Base-by-base conservation (phyloP, 64 coral and sea anemone genomes). In the Exaiptasia diaphana region DNA sequence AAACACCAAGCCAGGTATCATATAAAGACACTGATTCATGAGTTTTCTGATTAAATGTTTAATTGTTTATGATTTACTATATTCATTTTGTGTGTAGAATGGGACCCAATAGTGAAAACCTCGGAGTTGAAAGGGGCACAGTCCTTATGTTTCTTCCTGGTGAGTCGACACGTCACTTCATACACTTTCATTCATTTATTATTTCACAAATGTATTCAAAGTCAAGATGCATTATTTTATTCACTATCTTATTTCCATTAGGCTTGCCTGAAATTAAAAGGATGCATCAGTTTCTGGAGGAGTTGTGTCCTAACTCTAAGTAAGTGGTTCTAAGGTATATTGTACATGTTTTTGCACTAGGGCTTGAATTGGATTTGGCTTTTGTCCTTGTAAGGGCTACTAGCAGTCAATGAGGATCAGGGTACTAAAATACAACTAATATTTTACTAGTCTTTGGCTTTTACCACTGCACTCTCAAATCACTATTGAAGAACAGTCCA, bases 391-490 rank as follows among this genome's bases (percentile, higher is more conserved):
- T n/a, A n/a, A n/a, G n/a, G n/a, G n/a, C n/a, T n/a, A n/a, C 30
- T 25, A 59, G 30, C 6, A 21, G 23, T 21, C 22, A 17, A 25
- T 21, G 23, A 5, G 30, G 44, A 25, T 43, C 12, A 18, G 40
- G n/a, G 18, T 58, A 4, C 17, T 41, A 71, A 30, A n/a, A 38
- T 18, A 31, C 52, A 53, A 28, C 7, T 14, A 1, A 58, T 22
- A 17, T 27, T 74, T 48, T 50, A 61, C 2, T 48, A 97, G 93
- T 36, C 50, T 97, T 20, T 90, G 76, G 71, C 43, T 90, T 34
- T 76, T 97, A 14, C 93, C 93, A 5, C 72, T 97, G 55, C 93
- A 97, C 83, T 97, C 93, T 17, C 71, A 77, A 87, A 91, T 97
- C 41, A 97, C 93, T 31, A 91, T 67, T 64, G 77, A 83, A 10